phyloP scores from a whole-genome alignment of 2,113 vertebrate species.

The Vulpes vulpes region DNA sequence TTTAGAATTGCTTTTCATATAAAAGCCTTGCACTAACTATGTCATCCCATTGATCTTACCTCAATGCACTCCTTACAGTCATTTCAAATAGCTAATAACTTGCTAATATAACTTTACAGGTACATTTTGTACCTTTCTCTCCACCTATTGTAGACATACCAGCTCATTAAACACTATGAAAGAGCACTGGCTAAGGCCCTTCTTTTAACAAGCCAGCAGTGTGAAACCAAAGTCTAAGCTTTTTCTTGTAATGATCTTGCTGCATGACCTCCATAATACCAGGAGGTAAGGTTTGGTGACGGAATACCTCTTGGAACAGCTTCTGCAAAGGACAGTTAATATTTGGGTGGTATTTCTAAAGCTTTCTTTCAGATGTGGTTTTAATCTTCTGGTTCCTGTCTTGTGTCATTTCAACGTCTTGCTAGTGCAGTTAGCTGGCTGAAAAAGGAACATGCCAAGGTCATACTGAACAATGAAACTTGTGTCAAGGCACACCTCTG shows the following conservation, averaged over 20 bases:
- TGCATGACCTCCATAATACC: slow-evolving; percentile 46
- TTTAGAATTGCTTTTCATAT: slow-evolving; percentile 81
- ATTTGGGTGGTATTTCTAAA: slow-evolving; percentile 47
- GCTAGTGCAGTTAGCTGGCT: not conserved
- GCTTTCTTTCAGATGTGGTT: slow-evolving; percentile 72
- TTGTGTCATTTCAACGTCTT: slow-evolving; percentile 55
- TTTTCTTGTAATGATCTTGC: slow-evolving; percentile 77
- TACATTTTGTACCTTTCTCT: slow-evolving; percentile 84
- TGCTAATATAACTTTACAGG: slow-evolving; percentile 81
- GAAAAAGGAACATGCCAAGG: not conserved
- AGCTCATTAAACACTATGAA: slow-evolving; percentile 85
- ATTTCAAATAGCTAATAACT: slow-evolving; percentile 85
- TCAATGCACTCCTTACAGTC: slow-evolving; percentile 6
- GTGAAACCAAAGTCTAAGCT: slow-evolving; percentile 80
- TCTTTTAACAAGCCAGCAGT: slow-evolving; percentile 79
- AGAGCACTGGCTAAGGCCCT: slow-evolving; percentile 79
- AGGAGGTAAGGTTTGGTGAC: not conserved
- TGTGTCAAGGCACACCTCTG: not conserved
- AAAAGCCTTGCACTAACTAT: slow-evolving; percentile 74
- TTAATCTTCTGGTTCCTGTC: slow-evolving; percentile 13
- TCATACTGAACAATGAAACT: slow-evolving; percentile 24
- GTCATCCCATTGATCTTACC: slow-evolving; percentile 79
- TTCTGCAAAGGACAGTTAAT: not conserved
- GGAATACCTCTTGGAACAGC: not conserved
- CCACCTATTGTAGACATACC: slow-evolving; percentile 78